These are phyloP conservation scores for Siniperca knerii DNA, from an alignment of 2,113 vertebrate species.

Conservation along the genomic window DNA sequence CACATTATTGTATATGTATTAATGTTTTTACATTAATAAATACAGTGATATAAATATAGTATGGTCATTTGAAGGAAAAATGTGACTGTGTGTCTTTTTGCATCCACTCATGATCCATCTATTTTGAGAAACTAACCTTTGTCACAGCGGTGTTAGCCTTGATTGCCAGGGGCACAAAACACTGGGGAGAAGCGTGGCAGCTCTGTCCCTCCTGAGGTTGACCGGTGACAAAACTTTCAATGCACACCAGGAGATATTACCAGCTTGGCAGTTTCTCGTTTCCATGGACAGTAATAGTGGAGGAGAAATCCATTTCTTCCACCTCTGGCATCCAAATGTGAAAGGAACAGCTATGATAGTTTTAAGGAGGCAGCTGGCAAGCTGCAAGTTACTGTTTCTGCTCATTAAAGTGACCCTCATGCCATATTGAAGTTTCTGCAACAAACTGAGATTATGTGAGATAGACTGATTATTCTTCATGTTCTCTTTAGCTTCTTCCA, in stretches of 20 bases:
- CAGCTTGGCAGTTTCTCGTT: conserved; percentile 61
- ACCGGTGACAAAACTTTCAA: conserved; percentile 63
- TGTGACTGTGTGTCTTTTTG: conserved; percentile 12
- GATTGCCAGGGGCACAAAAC: conserved; percentile 38
- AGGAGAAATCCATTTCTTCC: conserved; percentile 63
- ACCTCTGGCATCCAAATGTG: conserved; percentile 69
- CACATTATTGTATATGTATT: not conserved
- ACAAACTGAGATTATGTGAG: conserved; percentile 56
- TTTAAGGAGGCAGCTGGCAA: conserved; percentile 78
- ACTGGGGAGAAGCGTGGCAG: conserved; percentile 28
- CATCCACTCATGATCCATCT: conserved; percentile 28
- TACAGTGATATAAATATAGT: not conserved
- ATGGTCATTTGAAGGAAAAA: not conserved
- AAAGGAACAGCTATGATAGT: conserved; percentile 58
- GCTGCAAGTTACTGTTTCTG: conserved; percentile 58
- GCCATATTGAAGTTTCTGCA: conserved; percentile 61
- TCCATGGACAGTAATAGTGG: conserved; percentile 66
- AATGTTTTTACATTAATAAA: not conserved
- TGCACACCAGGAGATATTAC: conserved; percentile 55
- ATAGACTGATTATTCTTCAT: conserved; percentile 44
- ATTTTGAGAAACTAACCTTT: conserved; percentile 53
- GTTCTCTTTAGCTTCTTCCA: conserved; percentile 17
- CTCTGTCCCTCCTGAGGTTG: conserved; percentile 55
- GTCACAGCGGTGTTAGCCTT: conserved; percentile 34
- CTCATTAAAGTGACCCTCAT: conserved; percentile 81